phyloP scores from a whole-genome alignment of 2,888 invertebrate genomes.

The Cancer borealis region DNA sequence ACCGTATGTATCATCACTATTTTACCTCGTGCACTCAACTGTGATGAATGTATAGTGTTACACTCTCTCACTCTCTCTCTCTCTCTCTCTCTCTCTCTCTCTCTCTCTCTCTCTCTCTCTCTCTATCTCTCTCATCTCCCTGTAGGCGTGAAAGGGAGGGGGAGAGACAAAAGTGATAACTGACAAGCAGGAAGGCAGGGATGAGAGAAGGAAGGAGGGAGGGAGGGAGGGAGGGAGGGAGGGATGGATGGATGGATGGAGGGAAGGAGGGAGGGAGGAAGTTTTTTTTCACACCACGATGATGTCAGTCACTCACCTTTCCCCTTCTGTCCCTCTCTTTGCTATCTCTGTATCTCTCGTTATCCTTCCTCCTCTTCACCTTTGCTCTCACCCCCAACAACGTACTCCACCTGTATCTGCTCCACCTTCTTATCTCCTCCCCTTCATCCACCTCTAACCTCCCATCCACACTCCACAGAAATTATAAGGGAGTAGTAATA shows the following conservation, averaged over 20 bases:
- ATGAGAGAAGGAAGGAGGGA: background rate
- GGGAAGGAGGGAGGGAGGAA: background rate
- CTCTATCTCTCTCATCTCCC: slow-evolving; percentile 3
- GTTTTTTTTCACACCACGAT: background rate
- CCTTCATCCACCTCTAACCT: no score
- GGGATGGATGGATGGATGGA: background rate
- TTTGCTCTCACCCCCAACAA: no score
- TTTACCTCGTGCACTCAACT: no score
- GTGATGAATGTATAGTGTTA: no score
- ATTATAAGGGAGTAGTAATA: no score
- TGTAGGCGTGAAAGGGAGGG: background rate
- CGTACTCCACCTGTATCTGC: no score
- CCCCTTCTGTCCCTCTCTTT: background rate
- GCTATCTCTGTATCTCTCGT: no score
- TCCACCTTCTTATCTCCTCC: no score
- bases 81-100: background rate
- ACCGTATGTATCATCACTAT: no score
- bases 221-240: background rate
- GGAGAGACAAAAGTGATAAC: background rate
- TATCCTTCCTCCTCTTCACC: no score
- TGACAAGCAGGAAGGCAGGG: background rate
- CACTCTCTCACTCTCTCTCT: background rate
- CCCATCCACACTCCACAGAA: no score
- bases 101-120: slow-evolving; percentile 6
- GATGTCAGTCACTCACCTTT: background rate